Percentiles rank a stretch among this genome's conserved stretches.
phyloP scores from a whole-genome alignment of 2,888 invertebrate species.

The Microplitis manilae region DNA sequence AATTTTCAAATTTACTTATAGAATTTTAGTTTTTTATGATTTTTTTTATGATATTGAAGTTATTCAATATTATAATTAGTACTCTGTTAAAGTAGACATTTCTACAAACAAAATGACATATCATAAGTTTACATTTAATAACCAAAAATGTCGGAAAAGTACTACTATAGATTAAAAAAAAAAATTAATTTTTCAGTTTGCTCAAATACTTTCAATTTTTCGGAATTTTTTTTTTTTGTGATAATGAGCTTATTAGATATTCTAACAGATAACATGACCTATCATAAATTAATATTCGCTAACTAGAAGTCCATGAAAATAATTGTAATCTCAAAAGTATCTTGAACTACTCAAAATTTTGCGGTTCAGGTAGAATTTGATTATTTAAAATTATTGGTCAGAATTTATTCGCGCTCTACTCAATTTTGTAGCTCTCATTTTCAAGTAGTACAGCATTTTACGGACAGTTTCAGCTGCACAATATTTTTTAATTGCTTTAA shows the following conservation, averaged over 20 bases:
- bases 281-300: background rate
- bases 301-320: too few species aligned
- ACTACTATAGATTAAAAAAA: too few species aligned
- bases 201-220: background rate
- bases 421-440: too few species aligned
- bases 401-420: too few species aligned
- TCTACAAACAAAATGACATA: background rate
- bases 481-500: too few species aligned
- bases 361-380: too few species aligned
- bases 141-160: background rate
- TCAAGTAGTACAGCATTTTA: too few species aligned
- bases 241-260: background rate
- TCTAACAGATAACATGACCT: background rate
- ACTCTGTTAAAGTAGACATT: background rate
- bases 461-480: too few species aligned
- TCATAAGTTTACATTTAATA: background rate
- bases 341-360: too few species aligned
- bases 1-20: too few species aligned
- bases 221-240: background rate
- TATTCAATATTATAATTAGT: background rate
- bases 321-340: too few species aligned
- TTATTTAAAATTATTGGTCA: too few species aligned
- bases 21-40: background rate
- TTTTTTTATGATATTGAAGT: background rate
- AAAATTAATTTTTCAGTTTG: background rate